Conservation (phyloP, 2,797 vertebrate genomes). For the Melanotaenia parkinsoni region DNA sequence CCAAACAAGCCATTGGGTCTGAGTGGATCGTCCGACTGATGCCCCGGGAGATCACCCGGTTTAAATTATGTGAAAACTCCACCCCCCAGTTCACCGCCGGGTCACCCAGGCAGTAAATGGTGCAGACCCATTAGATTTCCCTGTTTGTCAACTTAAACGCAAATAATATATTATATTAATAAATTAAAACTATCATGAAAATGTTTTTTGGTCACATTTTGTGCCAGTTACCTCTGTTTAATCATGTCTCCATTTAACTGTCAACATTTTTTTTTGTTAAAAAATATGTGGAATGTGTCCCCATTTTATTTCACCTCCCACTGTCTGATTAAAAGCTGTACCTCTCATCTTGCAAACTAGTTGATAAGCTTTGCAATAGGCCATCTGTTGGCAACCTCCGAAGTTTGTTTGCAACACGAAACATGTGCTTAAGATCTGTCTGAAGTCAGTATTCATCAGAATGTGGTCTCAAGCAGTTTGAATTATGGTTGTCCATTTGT, state of each 20-base stretch:
- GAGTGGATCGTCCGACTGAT: too few species aligned
- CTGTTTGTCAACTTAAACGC: too few species aligned
- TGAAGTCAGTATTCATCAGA: background rate
- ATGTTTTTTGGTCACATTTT: background rate
- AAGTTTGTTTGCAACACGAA: background rate
- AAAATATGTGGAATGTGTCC: background rate
- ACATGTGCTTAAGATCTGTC: background rate
- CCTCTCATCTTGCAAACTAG: background rate
- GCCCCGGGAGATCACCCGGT: too few species aligned
- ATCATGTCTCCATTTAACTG: background rate
- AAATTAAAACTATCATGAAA: background rate
- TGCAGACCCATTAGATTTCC: background rate
- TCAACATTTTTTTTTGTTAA: background rate
- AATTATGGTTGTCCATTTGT: background rate
- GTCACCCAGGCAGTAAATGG: too few species aligned
- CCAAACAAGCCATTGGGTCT: too few species aligned
- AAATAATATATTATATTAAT: background rate
- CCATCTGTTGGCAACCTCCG: too few species aligned
- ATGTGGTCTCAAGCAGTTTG: background rate
- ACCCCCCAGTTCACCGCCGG: too few species aligned
- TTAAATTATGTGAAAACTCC: too few species aligned
- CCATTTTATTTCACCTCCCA: background rate
- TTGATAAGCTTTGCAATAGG: too few species aligned
- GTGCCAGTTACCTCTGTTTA: background rate
- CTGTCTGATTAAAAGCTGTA: background rate